phyloP scores from a whole-genome alignment of 2,888 invertebrate genomes.

The Drosophila recens region DNA sequence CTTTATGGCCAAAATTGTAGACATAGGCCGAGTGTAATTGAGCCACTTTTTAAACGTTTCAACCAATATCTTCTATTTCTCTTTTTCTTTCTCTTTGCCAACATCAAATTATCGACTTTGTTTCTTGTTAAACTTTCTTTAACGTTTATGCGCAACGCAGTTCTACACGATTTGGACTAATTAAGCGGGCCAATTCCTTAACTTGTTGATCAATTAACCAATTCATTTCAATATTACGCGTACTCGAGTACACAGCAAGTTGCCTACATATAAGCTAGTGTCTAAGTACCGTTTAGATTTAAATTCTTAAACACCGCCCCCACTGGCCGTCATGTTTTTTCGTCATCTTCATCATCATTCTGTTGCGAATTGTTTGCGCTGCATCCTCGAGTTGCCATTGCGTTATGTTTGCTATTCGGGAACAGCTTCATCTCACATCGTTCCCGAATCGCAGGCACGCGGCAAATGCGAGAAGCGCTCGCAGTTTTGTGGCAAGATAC shows the following conservation, averaged over 20 bases:
- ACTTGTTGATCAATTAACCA: conserved; percentile 54
- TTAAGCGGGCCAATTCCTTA: conserved; percentile 47
- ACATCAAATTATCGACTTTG: conserved; percentile 2
- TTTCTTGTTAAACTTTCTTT: conserved; percentile 17
- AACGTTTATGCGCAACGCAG: conserved; percentile 59
- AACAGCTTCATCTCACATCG: conserved; percentile 65
- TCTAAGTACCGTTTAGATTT: conserved; percentile 73
- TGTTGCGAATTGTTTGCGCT: conserved; percentile 27
- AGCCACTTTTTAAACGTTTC: conserved; percentile 28
- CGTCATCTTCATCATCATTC: conserved; percentile 30
- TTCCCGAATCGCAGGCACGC: conserved; percentile 36
- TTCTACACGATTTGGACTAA: conserved; percentile 69
- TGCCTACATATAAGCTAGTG: conserved; percentile 66
- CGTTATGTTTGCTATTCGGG: conserved; percentile 32
- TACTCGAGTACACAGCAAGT: conserved; percentile 29
- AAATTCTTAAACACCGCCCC: conserved; percentile 32
- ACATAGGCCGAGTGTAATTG: conserved; percentile 47
- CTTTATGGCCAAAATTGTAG: conserved; percentile 65
- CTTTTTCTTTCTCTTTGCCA: conserved; percentile 32
- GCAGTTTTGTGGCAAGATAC: conserved; percentile 29
- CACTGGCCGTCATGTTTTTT: not conserved
- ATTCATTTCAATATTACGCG: conserved; percentile 16
- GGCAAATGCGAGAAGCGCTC: conserved; percentile 12
- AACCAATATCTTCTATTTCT: conserved; percentile 12
- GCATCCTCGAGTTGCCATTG: conserved; percentile 11